Conservation (phyloP, 2,888 invertebrate species). For the Acronicta leporina region DNA sequence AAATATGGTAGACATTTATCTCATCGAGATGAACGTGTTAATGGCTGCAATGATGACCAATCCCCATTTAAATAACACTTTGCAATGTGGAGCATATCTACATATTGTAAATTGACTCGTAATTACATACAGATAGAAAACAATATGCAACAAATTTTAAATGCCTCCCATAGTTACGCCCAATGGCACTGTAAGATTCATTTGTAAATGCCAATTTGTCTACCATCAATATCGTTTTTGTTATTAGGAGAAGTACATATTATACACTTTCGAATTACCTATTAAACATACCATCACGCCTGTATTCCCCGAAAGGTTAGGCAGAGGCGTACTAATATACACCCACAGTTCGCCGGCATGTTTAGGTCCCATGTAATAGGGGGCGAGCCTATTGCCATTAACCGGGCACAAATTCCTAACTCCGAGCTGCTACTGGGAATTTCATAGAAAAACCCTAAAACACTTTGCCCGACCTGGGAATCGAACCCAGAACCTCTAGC, state of each 20-base stretch:
- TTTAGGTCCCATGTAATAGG: too few relatives aligned
- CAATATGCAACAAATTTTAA: constrained; percentile 35
- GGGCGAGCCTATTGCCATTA: too few relatives aligned
- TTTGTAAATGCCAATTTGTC: constrained; percentile 37
- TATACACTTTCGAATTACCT: too few relatives aligned
- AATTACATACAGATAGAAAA: constrained; percentile 45
- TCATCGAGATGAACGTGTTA: constrained; percentile 52
- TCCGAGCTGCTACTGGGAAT: too few relatives aligned
- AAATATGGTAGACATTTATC: constrained; percentile 49
- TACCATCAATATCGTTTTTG: constrained; percentile 42
- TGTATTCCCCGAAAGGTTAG: too few relatives aligned
- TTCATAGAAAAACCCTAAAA: too few relatives aligned
- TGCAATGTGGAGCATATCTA: constrained; percentile 42
- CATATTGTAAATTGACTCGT: constrained; percentile 27
- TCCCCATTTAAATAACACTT: constrained; percentile 44
- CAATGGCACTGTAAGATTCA: constrained; percentile 26
- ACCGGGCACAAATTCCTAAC: too few relatives aligned
- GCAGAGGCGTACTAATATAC: too few relatives aligned
- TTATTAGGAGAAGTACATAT: constrained; percentile 18
- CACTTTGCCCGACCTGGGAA: too few relatives aligned
- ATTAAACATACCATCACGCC: too few relatives aligned
- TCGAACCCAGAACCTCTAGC: too few relatives aligned
- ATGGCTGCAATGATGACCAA: constrained; percentile 53
- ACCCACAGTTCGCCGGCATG: too few relatives aligned
- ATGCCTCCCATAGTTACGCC: constrained; percentile 21